These are phyloP conservation scores for Odobenus rosmarus DNA, from an alignment of 2,113 vertebrate genomes.

Conservation along the genomic window DNA sequence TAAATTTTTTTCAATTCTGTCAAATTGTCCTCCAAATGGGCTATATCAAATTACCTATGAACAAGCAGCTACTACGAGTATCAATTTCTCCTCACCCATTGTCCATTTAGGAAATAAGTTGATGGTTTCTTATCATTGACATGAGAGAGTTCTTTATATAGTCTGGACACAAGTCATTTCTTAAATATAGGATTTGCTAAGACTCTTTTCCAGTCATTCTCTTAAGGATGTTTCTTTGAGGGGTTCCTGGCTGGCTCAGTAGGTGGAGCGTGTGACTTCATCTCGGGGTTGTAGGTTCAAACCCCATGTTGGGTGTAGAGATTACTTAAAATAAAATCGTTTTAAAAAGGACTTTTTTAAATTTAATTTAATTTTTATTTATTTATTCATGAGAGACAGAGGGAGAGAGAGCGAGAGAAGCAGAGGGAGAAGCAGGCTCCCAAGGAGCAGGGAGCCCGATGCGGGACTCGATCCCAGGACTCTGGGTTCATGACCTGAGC, in stretches of 20 bases:
- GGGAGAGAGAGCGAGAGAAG: too few relatives aligned
- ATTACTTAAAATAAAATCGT: background rate
- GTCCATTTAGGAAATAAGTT: background rate
- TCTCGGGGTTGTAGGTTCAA: background rate
- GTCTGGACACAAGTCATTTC: background rate
- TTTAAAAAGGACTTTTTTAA: background rate
- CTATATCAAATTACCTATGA: background rate
- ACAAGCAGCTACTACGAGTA: background rate
- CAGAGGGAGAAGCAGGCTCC: too few relatives aligned
- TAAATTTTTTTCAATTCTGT: background rate
- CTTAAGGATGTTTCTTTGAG: background rate
- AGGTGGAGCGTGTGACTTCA: background rate
- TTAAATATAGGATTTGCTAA: background rate
- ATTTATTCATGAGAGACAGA: too few relatives aligned
- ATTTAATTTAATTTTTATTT: too few relatives aligned
- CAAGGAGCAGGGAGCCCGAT: too few relatives aligned
- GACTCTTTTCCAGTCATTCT: background rate
- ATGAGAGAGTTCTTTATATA: background rate
- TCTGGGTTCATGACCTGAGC: too few relatives aligned
- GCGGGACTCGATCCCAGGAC: too few relatives aligned
- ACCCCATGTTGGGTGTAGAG: background rate
- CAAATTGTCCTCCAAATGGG: background rate
- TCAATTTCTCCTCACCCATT: background rate
- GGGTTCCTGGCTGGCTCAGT: background rate
- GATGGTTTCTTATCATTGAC: background rate